phyloP scores from a whole-genome alignment of 2,888 invertebrate genomes.

The Meganola albula region DNA sequence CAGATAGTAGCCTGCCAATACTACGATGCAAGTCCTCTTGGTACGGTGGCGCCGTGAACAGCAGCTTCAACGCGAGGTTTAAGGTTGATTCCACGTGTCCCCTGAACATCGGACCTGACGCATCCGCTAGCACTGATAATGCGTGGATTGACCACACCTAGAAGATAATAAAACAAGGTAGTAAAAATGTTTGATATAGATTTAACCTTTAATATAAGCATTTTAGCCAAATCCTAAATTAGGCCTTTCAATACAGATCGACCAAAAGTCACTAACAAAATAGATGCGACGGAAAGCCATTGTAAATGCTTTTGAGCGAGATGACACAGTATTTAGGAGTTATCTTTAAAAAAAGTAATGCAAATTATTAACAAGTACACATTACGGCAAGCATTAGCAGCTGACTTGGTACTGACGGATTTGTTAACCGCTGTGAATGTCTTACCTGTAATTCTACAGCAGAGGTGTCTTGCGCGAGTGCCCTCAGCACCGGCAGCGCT shows the following conservation, averaged over 20 bases:
- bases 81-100: slow-evolving; percentile 97
- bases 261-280: too few relatives aligned
- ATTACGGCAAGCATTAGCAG: too few relatives aligned
- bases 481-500: slow-evolving; percentile 95
- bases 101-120: slow-evolving; percentile 99
- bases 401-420: slow-evolving; percentile 47
- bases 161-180: not conserved
- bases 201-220: not conserved
- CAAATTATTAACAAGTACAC: too few relatives aligned
- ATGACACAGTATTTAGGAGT: too few relatives aligned
- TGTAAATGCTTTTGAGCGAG: too few relatives aligned
- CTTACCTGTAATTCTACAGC: slow-evolving; percentile 95
- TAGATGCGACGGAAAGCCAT: too few relatives aligned
- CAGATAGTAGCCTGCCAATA: slow-evolving; percentile 94
- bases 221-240: too few relatives aligned
- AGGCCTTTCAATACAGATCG: too few relatives aligned
- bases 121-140: slow-evolving; percentile 95
- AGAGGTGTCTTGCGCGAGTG: slow-evolving; percentile 94
- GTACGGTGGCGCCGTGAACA: slow-evolving; percentile 93
- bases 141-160: slow-evolving; percentile 98
- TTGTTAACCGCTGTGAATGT: slow-evolving; percentile 18
- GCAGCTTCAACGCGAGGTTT: slow-evolving; percentile 91
- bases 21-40: slow-evolving; percentile 92
- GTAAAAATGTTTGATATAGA: not conserved
- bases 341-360: too few relatives aligned